Evolutionary conservation across 2,888 invertebrate species (phyloP).

Genomic region (Pycnomerus fuliginosus): DNA sequence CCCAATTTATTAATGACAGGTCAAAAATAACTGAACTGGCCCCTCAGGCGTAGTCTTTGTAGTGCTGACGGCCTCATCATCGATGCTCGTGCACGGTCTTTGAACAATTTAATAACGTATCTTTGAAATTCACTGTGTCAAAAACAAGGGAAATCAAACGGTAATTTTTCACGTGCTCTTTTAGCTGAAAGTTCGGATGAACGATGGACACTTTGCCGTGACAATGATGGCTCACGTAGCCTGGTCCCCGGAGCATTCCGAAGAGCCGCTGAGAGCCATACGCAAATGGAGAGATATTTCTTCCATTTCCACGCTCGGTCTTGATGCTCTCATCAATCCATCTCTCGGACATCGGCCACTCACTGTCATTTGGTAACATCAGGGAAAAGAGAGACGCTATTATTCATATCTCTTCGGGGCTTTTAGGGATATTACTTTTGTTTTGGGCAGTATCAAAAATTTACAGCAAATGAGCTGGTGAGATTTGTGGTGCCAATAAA

Average conservation of each 20-base stretch:
- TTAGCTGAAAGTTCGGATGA: slow-evolving; percentile 42
- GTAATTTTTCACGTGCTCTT: slow-evolving; percentile 43
- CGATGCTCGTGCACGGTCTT: slow-evolving; percentile 50
- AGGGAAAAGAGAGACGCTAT: slow-evolving; percentile 28
- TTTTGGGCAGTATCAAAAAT: too few relatives aligned
- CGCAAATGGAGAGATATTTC: slow-evolving; percentile 51
- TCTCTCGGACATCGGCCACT: slow-evolving; percentile 41
- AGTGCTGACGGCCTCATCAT: slow-evolving; percentile 43
- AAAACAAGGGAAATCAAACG: slow-evolving; percentile 36
- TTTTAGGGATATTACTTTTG: slow-evolving; percentile 25
- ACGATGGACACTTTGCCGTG: slow-evolving; percentile 41
- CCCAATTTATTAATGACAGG: slow-evolving; percentile 53
- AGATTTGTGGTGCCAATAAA: too few relatives aligned
- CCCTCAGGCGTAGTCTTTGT: slow-evolving; percentile 49
- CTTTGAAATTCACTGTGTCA: slow-evolving; percentile 40
- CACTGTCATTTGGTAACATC: slow-evolving; percentile 41
- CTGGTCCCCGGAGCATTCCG: slow-evolving; percentile 37
- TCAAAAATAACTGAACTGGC: slow-evolving; percentile 51
- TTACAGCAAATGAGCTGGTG: too few relatives aligned
- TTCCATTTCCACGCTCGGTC: slow-evolving; percentile 40
- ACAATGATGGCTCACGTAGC: slow-evolving; percentile 48
- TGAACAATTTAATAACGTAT: slow-evolving; percentile 49
- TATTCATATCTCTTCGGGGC: slow-evolving; percentile 21
- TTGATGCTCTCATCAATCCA: slow-evolving; percentile 42
- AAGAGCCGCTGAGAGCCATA: slow-evolving; percentile 32